Evolutionary conservation across 2,113 vertebrate species (phyloP), one percentile per base, ranked within the genome.

Genomic region (Oryzias javanicus): DNA sequence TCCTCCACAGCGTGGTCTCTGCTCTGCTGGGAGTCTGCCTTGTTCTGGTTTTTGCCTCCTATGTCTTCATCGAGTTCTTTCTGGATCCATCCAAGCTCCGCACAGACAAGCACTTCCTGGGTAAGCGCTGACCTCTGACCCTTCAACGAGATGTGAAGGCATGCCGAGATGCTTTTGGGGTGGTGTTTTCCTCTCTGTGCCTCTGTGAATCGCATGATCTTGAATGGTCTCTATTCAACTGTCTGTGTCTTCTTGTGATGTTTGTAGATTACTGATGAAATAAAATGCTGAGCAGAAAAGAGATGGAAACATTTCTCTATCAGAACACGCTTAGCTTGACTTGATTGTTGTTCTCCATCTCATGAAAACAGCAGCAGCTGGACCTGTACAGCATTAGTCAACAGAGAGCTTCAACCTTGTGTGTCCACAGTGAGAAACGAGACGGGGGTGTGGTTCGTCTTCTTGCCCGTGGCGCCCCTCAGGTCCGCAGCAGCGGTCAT

Each of bases 61-160:
- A 96, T 15, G 76, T 97, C 76, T 94, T 99, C 41, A 90, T 94
- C 24, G 92, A 94, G 74, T 96, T 95, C 83, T 99, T 98, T 74
- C 2, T 95, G 44, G 93, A 98, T 58, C 96, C 96, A 1, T 79
- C 66, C 41, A 88, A 76, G 70, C 93, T 98, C 10, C 94, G 95
- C 47, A 93, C 93, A 0, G 91, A 94, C 86, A 90, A 71, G 64
- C 93, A 94, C 83, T 98, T 95, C 46, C 84, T 94, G 85, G 94
- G 96, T 98, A 87, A 85, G 74, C 15, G 0, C 1, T 63, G 54
- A 64, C 50, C 22, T 12, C 18, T 60, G 48, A 55, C 35, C 44
- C 42, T 4, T 1, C 13, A 46, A 8, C 6, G 17, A 3, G 14
- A 20, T 16, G 27, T 19, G n/a, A 10, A 6, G 6, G 8, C 17